A percentile compares a stretch with the other conserved stretches of the same genome.
Conservation (phyloP, 1,140 invertebrate species). For the Apis cerana region DNA sequence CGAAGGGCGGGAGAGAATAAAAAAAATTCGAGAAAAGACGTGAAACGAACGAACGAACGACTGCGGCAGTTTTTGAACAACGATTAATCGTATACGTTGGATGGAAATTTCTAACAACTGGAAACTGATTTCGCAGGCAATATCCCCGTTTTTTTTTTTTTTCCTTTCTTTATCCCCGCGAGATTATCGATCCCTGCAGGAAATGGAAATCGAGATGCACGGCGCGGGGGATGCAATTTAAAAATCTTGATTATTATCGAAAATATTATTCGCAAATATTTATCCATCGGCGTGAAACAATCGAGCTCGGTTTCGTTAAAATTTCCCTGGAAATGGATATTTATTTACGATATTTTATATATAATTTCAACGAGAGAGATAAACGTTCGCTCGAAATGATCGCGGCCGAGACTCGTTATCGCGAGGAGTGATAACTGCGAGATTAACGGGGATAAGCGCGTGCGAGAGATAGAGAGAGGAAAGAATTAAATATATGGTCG, state of each 20-base stretch:
- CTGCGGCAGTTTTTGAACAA: conserved; percentile 7
- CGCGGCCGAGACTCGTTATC: not conserved
- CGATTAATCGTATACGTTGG: conserved; percentile 11
- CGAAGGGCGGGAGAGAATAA: not conserved
- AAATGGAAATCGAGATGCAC: not conserved
- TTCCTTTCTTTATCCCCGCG: too few relatives aligned
- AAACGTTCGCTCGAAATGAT: not conserved
- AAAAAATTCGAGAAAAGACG: not conserved
- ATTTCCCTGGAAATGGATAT: not conserved
- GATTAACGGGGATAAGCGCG: conserved; percentile 27
- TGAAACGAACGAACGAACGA: not conserved
- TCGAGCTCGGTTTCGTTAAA: not conserved
- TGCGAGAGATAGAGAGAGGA: not conserved
- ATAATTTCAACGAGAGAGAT: not conserved
- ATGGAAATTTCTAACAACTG: conserved; percentile 10
- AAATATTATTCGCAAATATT: too few relatives aligned
- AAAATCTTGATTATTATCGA: too few relatives aligned
- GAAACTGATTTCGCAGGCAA: conserved; percentile 2
- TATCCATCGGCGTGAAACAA: too few relatives aligned
- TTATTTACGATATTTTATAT: too few relatives aligned
- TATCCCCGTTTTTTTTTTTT: conserved; percentile 5
- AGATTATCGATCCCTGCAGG: not conserved
- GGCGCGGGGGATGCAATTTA: too few relatives aligned
- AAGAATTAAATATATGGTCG: not conserved
- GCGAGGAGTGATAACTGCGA: not conserved